A percentile compares a stretch with the other conserved stretches of the same genome.
Evolutionary conservation across 1,140 invertebrate genomes (phyloP).

Genomic region (Drosophila sulfurigaster): DNA sequence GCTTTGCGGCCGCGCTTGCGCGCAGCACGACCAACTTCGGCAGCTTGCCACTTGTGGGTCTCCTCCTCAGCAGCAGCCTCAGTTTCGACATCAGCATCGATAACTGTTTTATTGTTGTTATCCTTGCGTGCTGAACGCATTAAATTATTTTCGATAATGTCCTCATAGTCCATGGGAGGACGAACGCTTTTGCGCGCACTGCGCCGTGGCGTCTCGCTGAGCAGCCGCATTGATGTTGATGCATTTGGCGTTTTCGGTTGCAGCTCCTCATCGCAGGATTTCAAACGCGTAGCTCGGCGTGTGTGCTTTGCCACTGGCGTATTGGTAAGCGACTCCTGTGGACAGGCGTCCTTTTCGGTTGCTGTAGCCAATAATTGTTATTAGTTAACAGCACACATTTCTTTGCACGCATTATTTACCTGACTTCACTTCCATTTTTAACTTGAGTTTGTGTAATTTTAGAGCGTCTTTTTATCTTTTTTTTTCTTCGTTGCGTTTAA

Average conservation of each 20-base stretch:
- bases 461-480: slow-evolving; percentile 29
- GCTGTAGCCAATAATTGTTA: neutral
- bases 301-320: slow-evolving; percentile 55
- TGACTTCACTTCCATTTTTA: slow-evolving; percentile 17
- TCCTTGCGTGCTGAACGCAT: slow-evolving; percentile 54
- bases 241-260: neutral
- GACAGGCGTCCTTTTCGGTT: slow-evolving; percentile 6
- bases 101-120: neutral
- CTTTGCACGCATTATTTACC: slow-evolving; percentile 16
- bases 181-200: slow-evolving; percentile 74
- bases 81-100: neutral
- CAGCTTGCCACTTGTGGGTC: slow-evolving; percentile 51
- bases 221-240: neutral
- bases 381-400: neutral
- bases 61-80: neutral
- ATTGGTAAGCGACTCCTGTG: neutral
- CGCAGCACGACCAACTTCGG: slow-evolving; percentile 59
- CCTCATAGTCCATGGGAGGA: slow-evolving; percentile 66
- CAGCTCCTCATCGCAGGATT: neutral
- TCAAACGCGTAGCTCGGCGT: slow-evolving; percentile 12
- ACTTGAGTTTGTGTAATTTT: slow-evolving; percentile 1
- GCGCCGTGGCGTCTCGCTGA: slow-evolving; percentile 66
- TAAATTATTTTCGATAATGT: slow-evolving; percentile 58
- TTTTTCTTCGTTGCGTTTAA: slow-evolving; percentile 42
- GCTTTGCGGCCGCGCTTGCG: slow-evolving; percentile 57